Base-by-base conservation (phyloP, 1,140 invertebrate species). In the Cyphomyrmex costatus region DNA sequence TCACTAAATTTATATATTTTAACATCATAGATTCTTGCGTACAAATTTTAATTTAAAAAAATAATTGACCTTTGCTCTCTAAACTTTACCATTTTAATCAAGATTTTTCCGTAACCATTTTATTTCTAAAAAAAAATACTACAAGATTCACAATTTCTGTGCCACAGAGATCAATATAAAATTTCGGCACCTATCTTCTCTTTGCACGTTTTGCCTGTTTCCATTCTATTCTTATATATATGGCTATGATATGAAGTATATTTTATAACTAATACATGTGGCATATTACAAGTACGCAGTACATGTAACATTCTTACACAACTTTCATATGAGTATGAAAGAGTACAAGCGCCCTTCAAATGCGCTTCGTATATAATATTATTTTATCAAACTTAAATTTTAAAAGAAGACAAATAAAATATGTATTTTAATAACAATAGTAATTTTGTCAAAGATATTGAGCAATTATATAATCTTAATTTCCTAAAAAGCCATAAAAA, bases 321-420 rank as follows among this genome's bases (percentile, higher is more conserved):
- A 33, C n/a, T 51, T 79, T 68, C 36, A 42, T 21, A 79, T 79
- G 66, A 66, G n/a, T n/a, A 51, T 79, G 36, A 66, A 65, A 51
- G 12, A 60, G n/a, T 76, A n/a, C 33, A 19, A 51, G 14, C 6
- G 3, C 2, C 24, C 19, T 76, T 76, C 21, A 36, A 21, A 24
- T 24, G 51, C n/a, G 7, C 14, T 36, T 7, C 2, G 0, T 24
- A n/a, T n/a, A n/a, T n/a, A 24, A 79, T 1, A 30, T 68, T 68
- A 30, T 66, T 65, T 65, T 30, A 3, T 49, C 14, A 16, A 30
- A 46, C 7, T n/a, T 5, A 36, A 56, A 27, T 56, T 60, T n/a
- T 30, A 42, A 36, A 21, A 14, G 16, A 46, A 49, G 10, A 6
- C 0, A 66, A 21, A 36, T 7, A 5, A 16, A 36, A 66, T 33